Percentiles rank a stretch among this genome's conserved stretches.
phyloP scores from a whole-genome alignment of 1,140 invertebrate species.

The Phymorhynchus buccinoides region DNA sequence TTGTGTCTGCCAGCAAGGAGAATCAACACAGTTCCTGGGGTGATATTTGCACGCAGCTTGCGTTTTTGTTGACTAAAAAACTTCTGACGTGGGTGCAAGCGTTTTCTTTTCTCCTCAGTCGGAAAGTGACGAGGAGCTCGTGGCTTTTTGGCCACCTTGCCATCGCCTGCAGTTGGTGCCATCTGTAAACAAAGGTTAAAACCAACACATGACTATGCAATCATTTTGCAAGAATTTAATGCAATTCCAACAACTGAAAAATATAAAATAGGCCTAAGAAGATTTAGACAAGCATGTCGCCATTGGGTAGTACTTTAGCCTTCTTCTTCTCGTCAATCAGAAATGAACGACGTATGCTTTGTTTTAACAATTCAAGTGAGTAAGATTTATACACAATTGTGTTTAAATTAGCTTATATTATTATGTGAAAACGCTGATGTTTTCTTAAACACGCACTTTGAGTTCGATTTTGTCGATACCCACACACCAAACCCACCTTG shows the following conservation, averaged over 20 bases:
- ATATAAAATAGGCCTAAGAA: not conserved
- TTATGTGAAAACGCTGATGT: no score
- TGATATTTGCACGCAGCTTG: slow-evolving; percentile 83
- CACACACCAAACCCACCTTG: slow-evolving; percentile 48
- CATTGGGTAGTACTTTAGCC: not conserved
- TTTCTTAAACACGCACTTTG: not conserved
- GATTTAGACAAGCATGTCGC: not conserved
- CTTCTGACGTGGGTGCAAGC: slow-evolving; percentile 72
- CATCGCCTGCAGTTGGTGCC: not conserved
- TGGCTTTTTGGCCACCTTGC: slow-evolving; percentile 65
- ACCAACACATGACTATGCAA: not conserved
- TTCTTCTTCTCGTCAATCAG: not conserved
- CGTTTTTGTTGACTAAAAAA: slow-evolving; percentile 86
- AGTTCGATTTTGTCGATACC: not conserved
- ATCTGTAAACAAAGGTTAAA: not conserved
- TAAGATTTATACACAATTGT: not conserved
- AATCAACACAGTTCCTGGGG: slow-evolving; percentile 93
- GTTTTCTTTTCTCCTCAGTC: slow-evolving; percentile 72
- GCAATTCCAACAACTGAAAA: not conserved
- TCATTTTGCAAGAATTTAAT: no score
- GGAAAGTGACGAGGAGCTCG: slow-evolving; percentile 78
- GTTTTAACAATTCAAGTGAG: not conserved
- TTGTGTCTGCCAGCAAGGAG: slow-evolving; percentile 94
- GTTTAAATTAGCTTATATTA: not conserved
- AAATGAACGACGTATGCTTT: no score